These are phyloP conservation scores for Callionymus lyra DNA, from an alignment of 2,113 vertebrate genomes.

Conservation along the genomic window DNA sequence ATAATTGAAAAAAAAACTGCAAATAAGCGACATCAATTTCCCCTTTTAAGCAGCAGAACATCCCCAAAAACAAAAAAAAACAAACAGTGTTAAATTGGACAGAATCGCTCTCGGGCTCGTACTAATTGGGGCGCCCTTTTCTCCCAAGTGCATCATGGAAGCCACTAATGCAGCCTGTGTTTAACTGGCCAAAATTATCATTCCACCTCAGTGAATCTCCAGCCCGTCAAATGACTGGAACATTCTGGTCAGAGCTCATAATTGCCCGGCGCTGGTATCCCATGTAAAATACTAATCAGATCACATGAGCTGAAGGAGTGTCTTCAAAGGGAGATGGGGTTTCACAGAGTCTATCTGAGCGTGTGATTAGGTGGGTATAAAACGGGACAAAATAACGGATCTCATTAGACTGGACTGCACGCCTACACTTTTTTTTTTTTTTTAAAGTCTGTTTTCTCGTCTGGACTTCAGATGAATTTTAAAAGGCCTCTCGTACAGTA, in stretches of 20 bases:
- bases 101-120: conserved; percentile 22
- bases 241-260: conserved; percentile 48
- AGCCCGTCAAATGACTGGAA: conserved; percentile 54
- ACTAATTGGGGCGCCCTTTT: conserved; percentile 56
- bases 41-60: no score
- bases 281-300: conserved; percentile 57
- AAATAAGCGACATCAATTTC: no score
- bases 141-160: conserved; percentile 39
- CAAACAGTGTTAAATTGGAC: background rate
- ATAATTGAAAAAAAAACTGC: no score
- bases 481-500: conserved; percentile 36
- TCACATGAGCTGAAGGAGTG: conserved; percentile 42
- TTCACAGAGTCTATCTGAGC: conserved; percentile 50
- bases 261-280: conserved; percentile 44
- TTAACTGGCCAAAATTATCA: conserved; percentile 55
- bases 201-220: conserved; percentile 47
- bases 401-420: conserved; percentile 40
- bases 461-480: conserved; percentile 40
- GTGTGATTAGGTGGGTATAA: conserved; percentile 53
- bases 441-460: conserved; percentile 36
- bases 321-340: conserved; percentile 46
- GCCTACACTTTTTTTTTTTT: conserved; percentile 18
- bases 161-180: conserved; percentile 32
- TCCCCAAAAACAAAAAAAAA: no score
- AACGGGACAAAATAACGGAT: conserved; percentile 50